Base-by-base conservation (phyloP, 2,888 invertebrate species). In the Thereva nobilitata region DNA sequence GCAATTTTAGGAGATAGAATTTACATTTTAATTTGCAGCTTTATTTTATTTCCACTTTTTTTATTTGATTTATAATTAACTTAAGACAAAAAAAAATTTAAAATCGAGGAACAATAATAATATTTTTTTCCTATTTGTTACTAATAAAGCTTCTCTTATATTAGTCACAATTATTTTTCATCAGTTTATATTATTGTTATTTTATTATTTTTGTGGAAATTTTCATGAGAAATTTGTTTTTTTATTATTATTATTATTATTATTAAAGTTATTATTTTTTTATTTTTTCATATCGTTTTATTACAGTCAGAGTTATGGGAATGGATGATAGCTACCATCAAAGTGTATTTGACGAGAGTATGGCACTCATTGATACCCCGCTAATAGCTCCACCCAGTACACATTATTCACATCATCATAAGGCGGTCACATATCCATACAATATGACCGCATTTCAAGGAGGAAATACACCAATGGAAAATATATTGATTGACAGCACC, bases 241-340 rank as follows among this genome's bases (percentile, higher is more conserved):
- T 5, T 50, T 34, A 50, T 50, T 23, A 12, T 38, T 59, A 41
- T 41, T 9, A 9, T 47, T 37, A 38, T 37, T 12, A 47, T 12
- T 37, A 47, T 38, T 59, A 45, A 23, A 47, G 38, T 59, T 45
- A 41, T 61, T 61, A 50, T 9, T 34, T 49, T 37, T 53, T 64
- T 64, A 64, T 64, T 57, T 64, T 64, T 53, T 64, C 50, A 50
- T 64, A 53, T 64, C 44, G 52, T 72, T 75, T 74, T 76, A 75
- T 79, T 80, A 72, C 81, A 81, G 80, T 81, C 76, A 79, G 81
- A 78, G 75, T 80, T 73, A 80, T 81, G 80, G 81, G 81, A 76
- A 79, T 81, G 80, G 81, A 81, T 78, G 81, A 81, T 72, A 80
- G 75, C 75, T 77, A 79, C 74, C 81, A 80, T 76, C 80, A 79